A percentile compares a stretch with the other conserved stretches of the same genome.
Evolutionary conservation across 1,140 invertebrate species (phyloP).

Genomic region (Pogonomyrmex barbatus): DNA sequence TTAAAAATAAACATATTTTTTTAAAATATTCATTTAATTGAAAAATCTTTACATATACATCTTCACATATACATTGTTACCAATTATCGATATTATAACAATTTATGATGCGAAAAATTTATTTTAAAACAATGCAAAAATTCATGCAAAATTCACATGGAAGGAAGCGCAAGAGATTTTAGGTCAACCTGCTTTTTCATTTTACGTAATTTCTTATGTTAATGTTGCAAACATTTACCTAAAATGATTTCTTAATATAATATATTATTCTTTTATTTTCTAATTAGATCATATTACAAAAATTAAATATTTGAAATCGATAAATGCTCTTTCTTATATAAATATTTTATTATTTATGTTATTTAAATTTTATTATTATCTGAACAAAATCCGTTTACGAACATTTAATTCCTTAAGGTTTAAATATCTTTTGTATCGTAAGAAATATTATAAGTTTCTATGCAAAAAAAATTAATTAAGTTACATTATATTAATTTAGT

Average conservation of each 20-base stretch:
- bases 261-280: too few relatives aligned
- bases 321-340: not conserved
- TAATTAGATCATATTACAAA: not conserved
- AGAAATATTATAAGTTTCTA: not conserved
- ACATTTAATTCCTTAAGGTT: not conserved
- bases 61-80: not conserved
- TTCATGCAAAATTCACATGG: not conserved
- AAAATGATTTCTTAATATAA: not conserved
- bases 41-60: not conserved
- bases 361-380: not conserved
- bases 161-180: not conserved
- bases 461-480: too few relatives aligned
- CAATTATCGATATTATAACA: constrained; percentile 16
- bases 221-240: constrained; percentile 20
- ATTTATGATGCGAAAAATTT: not conserved
- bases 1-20: constrained; percentile 7
- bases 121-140: not conserved
- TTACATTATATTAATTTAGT: too few relatives aligned
- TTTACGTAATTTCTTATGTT: constrained; percentile 33
- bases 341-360: constrained; percentile 12
- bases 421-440: constrained; percentile 24
- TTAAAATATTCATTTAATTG: not conserved
- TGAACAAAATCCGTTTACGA: constrained; percentile 27
- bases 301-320: not conserved
- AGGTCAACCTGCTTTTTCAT: not conserved